Evolutionary conservation across 2,113 vertebrate species (phyloP).

Genomic region (Dinomys branickii): DNA sequence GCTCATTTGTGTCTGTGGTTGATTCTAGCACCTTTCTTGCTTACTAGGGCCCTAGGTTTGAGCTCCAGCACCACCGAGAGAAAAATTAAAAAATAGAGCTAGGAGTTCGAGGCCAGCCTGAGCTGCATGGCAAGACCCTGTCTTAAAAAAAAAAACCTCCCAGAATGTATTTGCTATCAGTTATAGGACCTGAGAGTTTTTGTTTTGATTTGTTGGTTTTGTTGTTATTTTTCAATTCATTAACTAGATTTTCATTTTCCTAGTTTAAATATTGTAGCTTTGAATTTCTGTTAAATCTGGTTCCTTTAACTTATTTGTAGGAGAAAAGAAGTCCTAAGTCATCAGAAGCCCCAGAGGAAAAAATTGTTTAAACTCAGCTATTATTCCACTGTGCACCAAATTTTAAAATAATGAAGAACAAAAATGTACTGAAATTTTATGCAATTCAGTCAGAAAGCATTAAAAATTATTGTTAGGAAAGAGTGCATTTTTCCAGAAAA

Average conservation of each 20-base stretch:
- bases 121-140: background rate
- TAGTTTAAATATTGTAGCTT: constrained; percentile 15
- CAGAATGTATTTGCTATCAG: constrained; percentile 7
- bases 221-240: constrained; percentile 23
- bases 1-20: background rate
- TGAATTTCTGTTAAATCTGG: constrained; percentile 24
- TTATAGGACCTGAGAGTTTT: background rate
- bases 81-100: background rate
- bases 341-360: background rate
- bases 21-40: background rate
- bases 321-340: background rate
- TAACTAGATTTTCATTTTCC: constrained; percentile 21
- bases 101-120: background rate
- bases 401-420: constrained; percentile 29
- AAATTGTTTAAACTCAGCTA: background rate
- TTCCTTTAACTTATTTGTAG: constrained; percentile 39
- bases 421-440: constrained; percentile 35
- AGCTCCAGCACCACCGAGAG: background rate
- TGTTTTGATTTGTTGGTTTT: constrained; percentile 24
- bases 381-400: background rate
- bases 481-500: background rate
- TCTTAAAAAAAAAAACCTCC: background rate
- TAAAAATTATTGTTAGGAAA: constrained; percentile 27
- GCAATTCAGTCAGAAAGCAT: background rate
- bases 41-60: background rate